Conservation (phyloP, 2,113 vertebrate species). For the Cinclus cinclus region DNA sequence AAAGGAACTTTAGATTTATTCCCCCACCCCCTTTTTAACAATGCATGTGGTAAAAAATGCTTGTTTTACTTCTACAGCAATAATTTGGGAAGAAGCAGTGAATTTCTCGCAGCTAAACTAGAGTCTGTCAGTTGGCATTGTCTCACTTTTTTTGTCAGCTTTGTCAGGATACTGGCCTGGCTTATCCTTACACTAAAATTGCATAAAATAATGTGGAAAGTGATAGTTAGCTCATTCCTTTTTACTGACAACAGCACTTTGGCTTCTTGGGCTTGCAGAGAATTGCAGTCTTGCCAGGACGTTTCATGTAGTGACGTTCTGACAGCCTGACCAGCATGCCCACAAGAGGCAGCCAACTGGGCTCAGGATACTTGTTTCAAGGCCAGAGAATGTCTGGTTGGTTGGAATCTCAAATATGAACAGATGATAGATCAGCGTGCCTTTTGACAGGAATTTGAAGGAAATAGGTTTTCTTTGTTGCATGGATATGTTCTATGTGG, state of each 20-base stretch:
- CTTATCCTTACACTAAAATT: neutral
- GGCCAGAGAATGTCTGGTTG: neutral
- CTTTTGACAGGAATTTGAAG: conserved; percentile 12
- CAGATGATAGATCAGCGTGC: conserved; percentile 17
- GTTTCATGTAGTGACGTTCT: neutral
- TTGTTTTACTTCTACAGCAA: neutral
- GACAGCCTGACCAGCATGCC: conserved; percentile 20
- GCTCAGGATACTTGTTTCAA: neutral
- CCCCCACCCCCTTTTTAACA: neutral
- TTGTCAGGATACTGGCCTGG: neutral
- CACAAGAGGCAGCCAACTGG: conserved; percentile 6
- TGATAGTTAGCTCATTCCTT: conserved; percentile 13
- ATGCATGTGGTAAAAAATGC: neutral
- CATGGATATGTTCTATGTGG: neutral
- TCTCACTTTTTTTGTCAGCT: neutral
- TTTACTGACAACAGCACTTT: conserved; percentile 1
- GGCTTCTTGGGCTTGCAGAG: neutral
- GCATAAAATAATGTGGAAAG: neutral
- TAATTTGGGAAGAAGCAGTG: neutral
- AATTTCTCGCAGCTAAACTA: neutral
- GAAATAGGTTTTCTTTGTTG: neutral
- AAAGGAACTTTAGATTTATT: neutral
- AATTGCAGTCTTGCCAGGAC: neutral
- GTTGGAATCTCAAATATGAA: conserved; percentile 31
- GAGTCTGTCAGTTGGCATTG: neutral